Base-by-base conservation (phyloP, 1,140 invertebrate species). In the Drosophila yakuba region DNA sequence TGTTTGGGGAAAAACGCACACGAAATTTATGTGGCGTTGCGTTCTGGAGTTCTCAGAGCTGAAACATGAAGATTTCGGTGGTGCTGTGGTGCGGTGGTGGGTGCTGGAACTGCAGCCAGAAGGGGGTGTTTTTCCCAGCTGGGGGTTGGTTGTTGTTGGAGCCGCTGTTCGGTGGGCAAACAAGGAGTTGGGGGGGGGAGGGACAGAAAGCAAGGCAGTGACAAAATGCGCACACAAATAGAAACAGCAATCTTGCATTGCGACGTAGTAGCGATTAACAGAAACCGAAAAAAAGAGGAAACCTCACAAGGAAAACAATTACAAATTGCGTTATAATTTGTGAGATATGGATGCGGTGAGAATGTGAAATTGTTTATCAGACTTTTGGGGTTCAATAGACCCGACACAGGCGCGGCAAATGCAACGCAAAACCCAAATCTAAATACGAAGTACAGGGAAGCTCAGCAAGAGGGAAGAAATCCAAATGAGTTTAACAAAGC, bases 261-360 rank as follows among this genome's bases (percentile, higher is more conserved):
- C 83, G 80, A 82, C 83, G 83, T 59, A 86, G 79, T 73, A 77
- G 28, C 64, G 67, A 48, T 71, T 71, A 71, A 68, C 64, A 38
- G 47, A 61, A 39, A 38, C 44, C 59, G 56, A 25, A 35, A 62
- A 55, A 39, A 54, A 17, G 41, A 39, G 35, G 20, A 28, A 64
- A 44, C 32, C 32, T 32, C 32, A 66, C 64, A 36, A 60, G 74
- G 43, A 71, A 78, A 79, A 76, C 58, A 84, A 68, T 50, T 68
- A 80, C 60, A 80, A 86, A 88, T 79, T 86, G 83, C 83, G 83
- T 78, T 88, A 89, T 88, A 86, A 75, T 76, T 86, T 76, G 59
- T 36, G 56, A 58, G 57, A 74, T 60, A 51, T 59, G 55, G n/a
- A 63, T 55, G 61, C 25, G 45, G 60, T 61, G 63, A 47, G 61